phyloP scores from a whole-genome alignment of 2,113 vertebrate species.

The Carlito syrichta region DNA sequence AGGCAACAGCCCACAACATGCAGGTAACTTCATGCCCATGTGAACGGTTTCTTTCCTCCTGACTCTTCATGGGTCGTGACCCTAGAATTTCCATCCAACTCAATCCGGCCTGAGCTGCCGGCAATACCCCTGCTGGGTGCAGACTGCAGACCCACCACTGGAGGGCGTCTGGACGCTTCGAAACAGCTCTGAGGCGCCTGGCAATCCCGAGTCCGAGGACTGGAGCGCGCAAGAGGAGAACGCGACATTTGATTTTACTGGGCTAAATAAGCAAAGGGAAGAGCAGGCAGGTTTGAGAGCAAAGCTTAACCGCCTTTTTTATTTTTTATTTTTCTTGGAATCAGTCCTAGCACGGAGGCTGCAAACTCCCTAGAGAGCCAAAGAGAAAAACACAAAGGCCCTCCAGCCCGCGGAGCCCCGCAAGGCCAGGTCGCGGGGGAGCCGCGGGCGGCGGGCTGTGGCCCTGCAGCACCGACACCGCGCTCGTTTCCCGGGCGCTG shows the following conservation, averaged over 20 bases:
- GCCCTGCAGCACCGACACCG: not conserved
- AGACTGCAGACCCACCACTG: conserved; percentile 78
- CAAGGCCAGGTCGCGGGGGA: not conserved
- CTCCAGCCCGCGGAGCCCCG: not conserved
- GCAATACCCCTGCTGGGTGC: conserved; percentile 29
- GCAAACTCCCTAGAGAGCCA: not conserved
- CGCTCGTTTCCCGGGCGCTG: not conserved
- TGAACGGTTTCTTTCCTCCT: not conserved
- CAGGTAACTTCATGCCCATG: not conserved
- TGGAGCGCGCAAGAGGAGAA: not conserved
- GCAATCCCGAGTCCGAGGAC: not conserved
- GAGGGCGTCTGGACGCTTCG: conserved; percentile 88
- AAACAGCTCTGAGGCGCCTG: conserved; percentile 54
- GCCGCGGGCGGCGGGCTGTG: no score
- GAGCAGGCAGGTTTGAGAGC: not conserved
- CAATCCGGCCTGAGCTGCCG: not conserved
- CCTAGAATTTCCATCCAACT: not conserved
- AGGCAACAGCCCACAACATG: not conserved
- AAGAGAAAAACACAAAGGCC: not conserved
- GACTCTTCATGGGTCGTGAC: not conserved
- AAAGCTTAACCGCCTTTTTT: not conserved
- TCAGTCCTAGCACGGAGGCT: not conserved
- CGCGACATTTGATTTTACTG: not conserved
- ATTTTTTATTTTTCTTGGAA: not conserved
- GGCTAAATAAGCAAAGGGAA: conserved; percentile 21